Base-by-base conservation (phyloP, 2,797 vertebrate genomes). In the Tapirus indicus region DNA sequence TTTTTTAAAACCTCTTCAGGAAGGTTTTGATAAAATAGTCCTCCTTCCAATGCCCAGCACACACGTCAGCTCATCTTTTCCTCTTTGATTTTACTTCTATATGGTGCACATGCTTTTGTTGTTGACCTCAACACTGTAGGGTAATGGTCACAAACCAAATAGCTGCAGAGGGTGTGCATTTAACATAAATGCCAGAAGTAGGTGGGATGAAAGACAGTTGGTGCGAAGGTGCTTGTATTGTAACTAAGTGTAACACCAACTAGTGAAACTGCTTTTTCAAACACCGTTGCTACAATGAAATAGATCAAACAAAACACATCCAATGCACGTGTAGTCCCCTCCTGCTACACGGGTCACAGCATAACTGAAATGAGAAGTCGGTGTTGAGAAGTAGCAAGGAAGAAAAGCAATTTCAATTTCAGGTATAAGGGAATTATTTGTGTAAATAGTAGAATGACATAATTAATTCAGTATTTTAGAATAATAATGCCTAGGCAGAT, bases 101-200 rank as follows among this genome's bases (percentile, higher is more conserved):
- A 20, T 6, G 4, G 2, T 18, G 1, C 11, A 23, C 13, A 10
- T 69, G 62, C 35, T 88, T 75, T 60, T 35, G 23, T 35, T 90
- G 29, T 74, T 93, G n/a, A 38, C 60, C 32, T n/a, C 79, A 74
- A 27, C 11, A n/a, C 5, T 13, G 10, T 23, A 90, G 29, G 11
- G 5, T 74, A 54, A 18, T 38, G 3, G 44, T 16, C 25, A 66
- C 6, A 75, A 89, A 52, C 12, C 29, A 41, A 74, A 62, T 54
- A 84, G 1, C 35, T 91, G 20, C 16, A 78, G 18, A 79, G 82
- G 38, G 29, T n/a, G 1, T 87, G 5, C 3, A 32, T 58, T 82
- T 56, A 86, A 54, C 18, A 92, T 32, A 89, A 89, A 95, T 85
- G 17, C 49, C 58, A 49, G 21, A 95, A 77, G n/a, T 47, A 79